Percentiles rank a stretch among this genome's conserved stretches.
Evolutionary conservation across 2,888 invertebrate species (phyloP).

Genomic region (Norana najaformis): DNA sequence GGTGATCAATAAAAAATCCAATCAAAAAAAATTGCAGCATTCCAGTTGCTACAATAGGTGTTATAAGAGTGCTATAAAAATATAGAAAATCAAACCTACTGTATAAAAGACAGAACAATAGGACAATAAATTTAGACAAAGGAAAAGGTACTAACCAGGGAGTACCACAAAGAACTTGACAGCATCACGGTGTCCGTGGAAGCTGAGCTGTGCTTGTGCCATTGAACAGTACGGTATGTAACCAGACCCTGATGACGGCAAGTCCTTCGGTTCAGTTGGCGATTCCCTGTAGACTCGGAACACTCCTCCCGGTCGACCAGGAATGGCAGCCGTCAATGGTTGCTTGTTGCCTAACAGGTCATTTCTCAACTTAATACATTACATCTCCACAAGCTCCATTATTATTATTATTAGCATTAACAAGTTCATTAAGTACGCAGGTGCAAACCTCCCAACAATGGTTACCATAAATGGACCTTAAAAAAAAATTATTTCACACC

Average conservation of each 20-base stretch:
- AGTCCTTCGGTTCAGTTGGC: conserved; percentile 61
- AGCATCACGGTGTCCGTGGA: conserved; percentile 97
- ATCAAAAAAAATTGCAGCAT: no score
- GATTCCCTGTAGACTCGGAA: conserved; percentile 69
- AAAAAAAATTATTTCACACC: background rate
- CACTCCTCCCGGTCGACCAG: conserved; percentile 66
- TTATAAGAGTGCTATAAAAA: background rate
- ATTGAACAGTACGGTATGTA: conserved; percentile 85
- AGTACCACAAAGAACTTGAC: conserved; percentile 98
- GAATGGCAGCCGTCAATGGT: conserved; percentile 66
- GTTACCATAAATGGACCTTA: no score
- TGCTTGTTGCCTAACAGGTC: conserved; percentile 56
- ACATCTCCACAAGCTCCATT: background rate
- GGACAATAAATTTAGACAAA: background rate
- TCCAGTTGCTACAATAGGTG: background rate
- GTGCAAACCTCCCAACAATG: background rate
- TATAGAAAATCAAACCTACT: background rate
- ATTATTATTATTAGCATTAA: background rate
- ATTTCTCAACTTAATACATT: background rate
- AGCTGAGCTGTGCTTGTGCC: conserved; percentile 97
- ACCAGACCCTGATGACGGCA: conserved; percentile 44
- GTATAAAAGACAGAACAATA: background rate
- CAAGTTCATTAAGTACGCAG: background rate
- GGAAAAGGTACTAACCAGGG: conserved; percentile 64
- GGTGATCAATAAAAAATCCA: no score